A percentile compares a stretch with the other conserved stretches of the same genome.
Conservation (phyloP, 1,140 invertebrate genomes). For the Drosophila nasuta region DNA sequence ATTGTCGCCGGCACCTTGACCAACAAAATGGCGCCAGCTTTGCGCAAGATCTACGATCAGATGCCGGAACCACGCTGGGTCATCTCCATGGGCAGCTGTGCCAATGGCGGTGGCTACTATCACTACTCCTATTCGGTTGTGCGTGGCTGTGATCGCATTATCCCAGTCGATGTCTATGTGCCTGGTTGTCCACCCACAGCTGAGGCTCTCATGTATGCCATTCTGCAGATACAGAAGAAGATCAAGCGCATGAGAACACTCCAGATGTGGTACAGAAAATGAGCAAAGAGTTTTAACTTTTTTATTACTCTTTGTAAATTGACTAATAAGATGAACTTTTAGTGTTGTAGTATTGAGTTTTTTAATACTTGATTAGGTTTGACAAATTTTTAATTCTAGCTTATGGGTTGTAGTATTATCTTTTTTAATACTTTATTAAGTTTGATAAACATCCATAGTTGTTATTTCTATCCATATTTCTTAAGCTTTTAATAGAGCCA, state of each 20-base stretch:
- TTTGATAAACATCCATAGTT: too few relatives aligned
- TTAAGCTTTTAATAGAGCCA: too few relatives aligned
- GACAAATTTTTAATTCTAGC: too few relatives aligned
- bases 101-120: conserved; percentile 99
- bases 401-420: too few relatives aligned
- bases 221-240: conserved; percentile 98
- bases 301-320: not conserved
- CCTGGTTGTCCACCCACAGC: conserved; percentile 99
- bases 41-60: conserved; percentile 96
- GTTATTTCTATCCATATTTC: too few relatives aligned
- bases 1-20: conserved; percentile 99
- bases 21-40: conserved; percentile 99
- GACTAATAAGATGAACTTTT: not conserved
- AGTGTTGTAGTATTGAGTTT: too few relatives aligned
- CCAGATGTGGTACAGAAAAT: conserved; percentile 97
- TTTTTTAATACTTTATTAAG: too few relatives aligned
- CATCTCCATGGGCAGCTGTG: conserved; percentile 99
- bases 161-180: conserved; percentile 99
- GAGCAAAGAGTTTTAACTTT: conserved; percentile 65
- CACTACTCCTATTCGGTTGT: conserved; percentile 99
- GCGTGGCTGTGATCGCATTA: conserved; percentile 97
- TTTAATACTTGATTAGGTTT: too few relatives aligned
- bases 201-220: conserved; percentile 97
- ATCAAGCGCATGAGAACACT: conserved; percentile 93
- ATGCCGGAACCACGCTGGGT: conserved; percentile 98